Conservation (phyloP, 2,888 invertebrate species). For the Noctua janthe region DNA sequence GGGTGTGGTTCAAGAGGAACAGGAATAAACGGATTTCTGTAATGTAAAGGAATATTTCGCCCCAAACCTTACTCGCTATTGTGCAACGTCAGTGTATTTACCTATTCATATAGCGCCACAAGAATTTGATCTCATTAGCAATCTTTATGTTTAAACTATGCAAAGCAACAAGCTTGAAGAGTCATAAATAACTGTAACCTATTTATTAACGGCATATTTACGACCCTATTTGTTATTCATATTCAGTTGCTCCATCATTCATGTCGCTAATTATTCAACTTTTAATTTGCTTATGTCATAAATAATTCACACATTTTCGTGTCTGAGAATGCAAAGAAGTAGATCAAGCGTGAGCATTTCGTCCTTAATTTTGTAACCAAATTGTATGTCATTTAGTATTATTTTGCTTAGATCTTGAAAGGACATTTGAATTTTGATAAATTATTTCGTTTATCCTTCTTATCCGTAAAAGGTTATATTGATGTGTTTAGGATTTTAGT, state of each 20-base stretch:
- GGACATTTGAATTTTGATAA: background rate
- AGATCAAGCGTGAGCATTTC: slow-evolving; percentile 19
- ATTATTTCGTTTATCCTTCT: background rate
- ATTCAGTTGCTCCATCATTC: slow-evolving; percentile 37
- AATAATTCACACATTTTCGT: slow-evolving; percentile 42
- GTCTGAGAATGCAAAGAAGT: slow-evolving; percentile 15
- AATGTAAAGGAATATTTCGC: background rate
- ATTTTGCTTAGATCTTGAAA: background rate
- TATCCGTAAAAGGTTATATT: slow-evolving; percentile 24
- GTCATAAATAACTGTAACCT: slow-evolving; percentile 48
- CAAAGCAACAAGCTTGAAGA: slow-evolving; percentile 26
- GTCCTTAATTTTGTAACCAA: slow-evolving; percentile 45
- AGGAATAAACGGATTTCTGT: background rate
- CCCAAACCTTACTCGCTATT: background rate
- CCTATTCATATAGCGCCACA: slow-evolving; percentile 8
- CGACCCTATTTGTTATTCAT: slow-evolving; percentile 43
- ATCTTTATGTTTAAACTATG: slow-evolving; percentile 44
- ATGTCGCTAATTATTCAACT: slow-evolving; percentile 43
- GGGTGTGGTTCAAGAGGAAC: background rate
- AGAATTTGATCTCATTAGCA: slow-evolving; percentile 49
- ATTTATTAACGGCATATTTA: slow-evolving; percentile 53
- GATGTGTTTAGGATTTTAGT: background rate
- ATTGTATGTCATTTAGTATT: slow-evolving; percentile 20
- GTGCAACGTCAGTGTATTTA: background rate
- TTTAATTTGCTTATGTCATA: slow-evolving; percentile 51